Conservation (phyloP, 2,113 vertebrate species). For the Myiagra hebetior region DNA sequence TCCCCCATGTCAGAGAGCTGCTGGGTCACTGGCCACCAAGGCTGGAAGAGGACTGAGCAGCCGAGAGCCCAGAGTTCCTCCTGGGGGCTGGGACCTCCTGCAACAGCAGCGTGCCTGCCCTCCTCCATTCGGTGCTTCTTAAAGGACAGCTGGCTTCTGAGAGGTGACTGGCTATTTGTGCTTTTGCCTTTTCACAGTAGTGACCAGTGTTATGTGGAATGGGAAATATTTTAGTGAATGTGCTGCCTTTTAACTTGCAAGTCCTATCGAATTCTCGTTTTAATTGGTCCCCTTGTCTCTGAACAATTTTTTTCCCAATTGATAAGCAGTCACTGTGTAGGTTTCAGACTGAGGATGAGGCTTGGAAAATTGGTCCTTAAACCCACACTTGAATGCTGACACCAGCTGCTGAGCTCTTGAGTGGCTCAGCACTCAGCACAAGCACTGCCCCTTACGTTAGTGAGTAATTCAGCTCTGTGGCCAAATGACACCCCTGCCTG, state of each 20-base stretch:
- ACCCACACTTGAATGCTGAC: accelerated
- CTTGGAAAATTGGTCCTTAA: not conserved
- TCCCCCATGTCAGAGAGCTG: accelerated
- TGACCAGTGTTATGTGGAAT: no score
- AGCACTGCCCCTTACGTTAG: accelerated
- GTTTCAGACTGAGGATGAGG: not conserved
- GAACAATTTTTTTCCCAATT: not conserved
- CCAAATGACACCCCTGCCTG: not conserved
- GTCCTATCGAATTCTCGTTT: accelerated
- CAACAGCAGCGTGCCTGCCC: not conserved
- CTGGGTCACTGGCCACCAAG: not conserved
- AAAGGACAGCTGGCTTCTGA: not conserved
- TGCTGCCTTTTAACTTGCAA: not conserved
- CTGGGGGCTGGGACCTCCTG: not conserved
- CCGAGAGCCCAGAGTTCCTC: not conserved
- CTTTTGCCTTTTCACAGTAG: not conserved
- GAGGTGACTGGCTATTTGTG: not conserved
- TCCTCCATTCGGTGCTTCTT: accelerated
- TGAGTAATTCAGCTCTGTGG: not conserved
- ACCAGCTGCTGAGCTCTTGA: accelerated
- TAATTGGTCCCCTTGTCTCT: not conserved
- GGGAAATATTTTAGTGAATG: not conserved
- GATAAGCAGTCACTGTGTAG: accelerated
- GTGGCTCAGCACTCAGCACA: not conserved
- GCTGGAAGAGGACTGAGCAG: not conserved